These are phyloP conservation scores for Loripinus fragilis DNA, from an alignment of 2,888 invertebrate species.

Conservation along the genomic window DNA sequence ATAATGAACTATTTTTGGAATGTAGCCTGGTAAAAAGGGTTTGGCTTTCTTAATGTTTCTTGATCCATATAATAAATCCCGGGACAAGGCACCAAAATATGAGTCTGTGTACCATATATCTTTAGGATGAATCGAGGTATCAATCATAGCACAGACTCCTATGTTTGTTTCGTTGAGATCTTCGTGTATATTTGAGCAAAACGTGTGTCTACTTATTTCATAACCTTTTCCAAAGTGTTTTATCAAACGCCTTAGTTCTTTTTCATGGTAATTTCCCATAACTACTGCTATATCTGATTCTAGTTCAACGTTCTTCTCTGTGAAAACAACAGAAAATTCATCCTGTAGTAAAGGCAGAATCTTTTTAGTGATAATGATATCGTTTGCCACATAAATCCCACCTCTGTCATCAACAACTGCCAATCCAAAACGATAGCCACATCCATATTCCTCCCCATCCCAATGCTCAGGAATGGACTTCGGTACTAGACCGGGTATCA, in stretches of 20 bases:
- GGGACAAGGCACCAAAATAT: slow-evolving; percentile 60
- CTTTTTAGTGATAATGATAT: slow-evolving; percentile 58
- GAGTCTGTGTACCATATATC: slow-evolving; percentile 69
- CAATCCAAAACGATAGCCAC: slow-evolving; percentile 58
- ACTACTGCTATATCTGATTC: slow-evolving; percentile 31
- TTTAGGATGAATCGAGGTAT: slow-evolving; percentile 60
- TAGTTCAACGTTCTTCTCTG: not conserved
- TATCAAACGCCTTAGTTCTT: slow-evolving; percentile 29
- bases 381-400: slow-evolving; percentile 74
- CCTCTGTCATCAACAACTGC: slow-evolving; percentile 73
- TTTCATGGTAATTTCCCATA: slow-evolving; percentile 44
- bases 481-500: slow-evolving; percentile 66
- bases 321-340: slow-evolving; percentile 47
- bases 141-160: slow-evolving; percentile 30
- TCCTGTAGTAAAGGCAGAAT: slow-evolving; percentile 35
- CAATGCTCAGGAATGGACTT: slow-evolving; percentile 59
- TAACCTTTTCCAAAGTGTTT: slow-evolving; percentile 25
- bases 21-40: slow-evolving; percentile 55
- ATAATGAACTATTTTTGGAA: slow-evolving; percentile 80
- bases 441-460: slow-evolving; percentile 57
- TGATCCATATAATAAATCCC: slow-evolving; percentile 70
- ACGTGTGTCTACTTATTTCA: not conserved
- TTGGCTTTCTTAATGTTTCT: slow-evolving; percentile 50
- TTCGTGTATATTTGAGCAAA: slow-evolving; percentile 11
- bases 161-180: slow-evolving; percentile 1